These are phyloP conservation scores for Poecile montanus DNA, from an alignment of 2,797 vertebrate species.

Conservation along the genomic window DNA sequence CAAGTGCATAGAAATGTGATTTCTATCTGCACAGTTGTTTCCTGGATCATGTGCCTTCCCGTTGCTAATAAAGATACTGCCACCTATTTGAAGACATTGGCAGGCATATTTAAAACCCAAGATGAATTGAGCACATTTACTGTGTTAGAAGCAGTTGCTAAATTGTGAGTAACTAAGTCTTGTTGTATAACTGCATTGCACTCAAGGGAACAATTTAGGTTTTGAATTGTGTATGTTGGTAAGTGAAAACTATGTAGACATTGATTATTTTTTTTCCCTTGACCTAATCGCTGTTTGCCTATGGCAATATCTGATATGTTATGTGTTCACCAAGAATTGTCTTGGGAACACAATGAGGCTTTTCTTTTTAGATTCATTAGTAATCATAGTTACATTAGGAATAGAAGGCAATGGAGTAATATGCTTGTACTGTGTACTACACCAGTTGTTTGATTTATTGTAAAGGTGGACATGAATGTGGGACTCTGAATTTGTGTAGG, in stretches of 20 bases:
- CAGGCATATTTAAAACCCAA: conserved; percentile 50
- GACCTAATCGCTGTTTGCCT: conserved; percentile 69
- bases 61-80: background rate
- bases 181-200: conserved; percentile 63
- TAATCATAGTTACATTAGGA: conserved; percentile 57
- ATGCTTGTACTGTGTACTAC: background rate
- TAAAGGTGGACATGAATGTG: background rate
- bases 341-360: conserved; percentile 30
- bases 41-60: background rate
- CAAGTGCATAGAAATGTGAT: background rate
- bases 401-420: background rate
- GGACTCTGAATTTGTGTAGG: background rate
- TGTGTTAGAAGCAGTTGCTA: conserved; percentile 49
- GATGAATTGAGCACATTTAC: conserved; percentile 51
- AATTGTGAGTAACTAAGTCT: conserved; percentile 68
- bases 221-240: conserved; percentile 71
- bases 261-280: conserved; percentile 70
- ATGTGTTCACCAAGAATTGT: conserved; percentile 52
- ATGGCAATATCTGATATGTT: conserved; percentile 65
- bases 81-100: conserved; percentile 35
- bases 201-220: conserved; percentile 68
- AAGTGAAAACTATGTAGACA: conserved; percentile 73
- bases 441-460: background rate
- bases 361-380: conserved; percentile 55
- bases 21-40: background rate